Evolutionary conservation across 2,797 vertebrate genomes (phyloP), one percentile per base, ranked within the genome.

Genomic region (Gymnopithys bicolor): DNA sequence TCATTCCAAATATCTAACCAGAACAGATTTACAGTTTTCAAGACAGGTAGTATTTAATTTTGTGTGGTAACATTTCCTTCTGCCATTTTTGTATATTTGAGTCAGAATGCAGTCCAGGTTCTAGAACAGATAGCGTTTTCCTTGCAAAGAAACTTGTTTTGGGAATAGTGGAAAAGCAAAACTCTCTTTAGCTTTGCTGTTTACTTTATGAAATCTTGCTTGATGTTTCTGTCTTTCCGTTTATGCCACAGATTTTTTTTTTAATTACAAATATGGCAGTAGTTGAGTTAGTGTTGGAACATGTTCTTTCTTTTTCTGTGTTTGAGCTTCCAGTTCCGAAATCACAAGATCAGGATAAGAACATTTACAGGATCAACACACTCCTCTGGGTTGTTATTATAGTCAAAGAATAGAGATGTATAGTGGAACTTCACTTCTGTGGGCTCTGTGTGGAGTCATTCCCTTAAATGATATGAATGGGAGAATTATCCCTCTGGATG

Each of bases 391-490:
- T 69, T 90, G 43, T 78, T 49, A 78, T 91, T 96, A 48, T 25
- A 63, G 37, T 74, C 70, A 59, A 10, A 18, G 67, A 45, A 66
- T 33, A 85, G 52, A 81, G 73, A 80, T 49, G 43, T 25, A 49
- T 25, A 32, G 37, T 59, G 56, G 46, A 77, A 75, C 53, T 81
- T 91, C 19, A 45, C 56, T 95, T 84, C 85, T 48, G 3, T 80
- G 59, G 48, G 58, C 49, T 68, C 21, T 48, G 2, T 53, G 59
- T 80, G 39, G 35, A 90, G 53, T 84, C 49, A 58, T 90, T 97
- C 64, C 25, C 80, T 80, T 94, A 93, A 90, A 89, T 59, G 23
- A 73, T 90, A 51, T 70, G 69, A 89, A 93, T 80, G 67, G 73
- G 62, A 73, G 55, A 92, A 78, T 90, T 83, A 89, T 94, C 68